phyloP scores from a whole-genome alignment of 2,113 vertebrate species.

The Cyanoliseus patagonus region DNA sequence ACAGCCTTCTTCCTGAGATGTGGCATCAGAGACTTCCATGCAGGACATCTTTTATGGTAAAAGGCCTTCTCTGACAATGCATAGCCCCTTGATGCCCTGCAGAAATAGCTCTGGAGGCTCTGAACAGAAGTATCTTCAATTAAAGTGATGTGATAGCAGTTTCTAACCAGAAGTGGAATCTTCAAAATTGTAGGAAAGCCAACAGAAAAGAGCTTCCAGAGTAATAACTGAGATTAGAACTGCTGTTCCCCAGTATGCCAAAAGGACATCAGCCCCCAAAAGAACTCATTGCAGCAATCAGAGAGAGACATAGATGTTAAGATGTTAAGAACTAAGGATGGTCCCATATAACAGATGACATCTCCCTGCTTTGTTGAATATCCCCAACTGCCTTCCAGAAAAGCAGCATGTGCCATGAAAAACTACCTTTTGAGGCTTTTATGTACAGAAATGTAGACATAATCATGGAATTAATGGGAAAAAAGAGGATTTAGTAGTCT shows the following conservation, averaged over 20 bases:
- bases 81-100: background rate
- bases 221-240: background rate
- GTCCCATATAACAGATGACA: fast-evolving
- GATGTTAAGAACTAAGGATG: background rate
- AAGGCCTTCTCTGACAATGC: background rate
- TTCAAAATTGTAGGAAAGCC: background rate
- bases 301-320: background rate
- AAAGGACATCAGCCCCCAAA: background rate
- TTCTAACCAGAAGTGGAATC: background rate
- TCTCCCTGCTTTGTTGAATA: background rate
- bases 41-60: background rate
- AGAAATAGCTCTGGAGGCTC: background rate
- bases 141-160: background rate
- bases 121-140: background rate
- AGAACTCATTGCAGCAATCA: background rate
- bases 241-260: background rate
- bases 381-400: background rate
- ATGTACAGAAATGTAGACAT: background rate
- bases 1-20: background rate
- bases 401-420: background rate
- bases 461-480: background rate
- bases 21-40: background rate
- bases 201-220: background rate
- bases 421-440: background rate
- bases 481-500: background rate